phyloP scores from a whole-genome alignment of 2,888 invertebrate genomes.

The Atherix ibis region DNA sequence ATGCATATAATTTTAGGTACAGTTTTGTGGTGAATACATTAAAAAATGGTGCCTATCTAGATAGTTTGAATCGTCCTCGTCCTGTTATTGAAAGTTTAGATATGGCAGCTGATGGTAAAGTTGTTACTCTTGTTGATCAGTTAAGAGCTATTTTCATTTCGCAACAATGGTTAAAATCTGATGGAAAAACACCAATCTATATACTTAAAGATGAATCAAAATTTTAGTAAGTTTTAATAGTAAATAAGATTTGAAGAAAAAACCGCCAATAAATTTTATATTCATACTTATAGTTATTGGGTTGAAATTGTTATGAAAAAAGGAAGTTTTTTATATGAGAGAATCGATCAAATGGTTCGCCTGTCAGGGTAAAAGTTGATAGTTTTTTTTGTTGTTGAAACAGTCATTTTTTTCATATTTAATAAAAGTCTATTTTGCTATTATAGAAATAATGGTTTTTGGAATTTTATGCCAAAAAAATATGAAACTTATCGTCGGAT shows the following conservation, averaged over 20 bases:
- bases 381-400: background rate
- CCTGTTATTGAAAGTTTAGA: slow-evolving; percentile 8
- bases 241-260: no score
- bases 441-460: slow-evolving; percentile 5
- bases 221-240: background rate
- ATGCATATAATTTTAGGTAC: background rate
- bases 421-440: background rate
- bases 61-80: slow-evolving; percentile 3
- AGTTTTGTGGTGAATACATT: background rate
- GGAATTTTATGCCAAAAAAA: slow-evolving; percentile 4
- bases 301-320: slow-evolving; percentile 8
- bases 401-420: background rate
- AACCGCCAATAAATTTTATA: no score
- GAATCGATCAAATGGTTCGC: slow-evolving; percentile 5
- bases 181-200: slow-evolving; percentile 8
- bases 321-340: slow-evolving; percentile 5
- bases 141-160: slow-evolving; percentile 7
- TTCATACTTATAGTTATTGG: slow-evolving; percentile 5
- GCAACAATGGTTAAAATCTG: slow-evolving; percentile 9
- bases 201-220: background rate
- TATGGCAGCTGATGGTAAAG: slow-evolving; percentile 7
- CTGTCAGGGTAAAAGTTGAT: slow-evolving; percentile 4
- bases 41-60: background rate
- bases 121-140: slow-evolving; percentile 8
- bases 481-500: slow-evolving; percentile 2